phyloP scores from a whole-genome alignment of 1,140 invertebrate genomes.

The Octopus sinensis region DNA sequence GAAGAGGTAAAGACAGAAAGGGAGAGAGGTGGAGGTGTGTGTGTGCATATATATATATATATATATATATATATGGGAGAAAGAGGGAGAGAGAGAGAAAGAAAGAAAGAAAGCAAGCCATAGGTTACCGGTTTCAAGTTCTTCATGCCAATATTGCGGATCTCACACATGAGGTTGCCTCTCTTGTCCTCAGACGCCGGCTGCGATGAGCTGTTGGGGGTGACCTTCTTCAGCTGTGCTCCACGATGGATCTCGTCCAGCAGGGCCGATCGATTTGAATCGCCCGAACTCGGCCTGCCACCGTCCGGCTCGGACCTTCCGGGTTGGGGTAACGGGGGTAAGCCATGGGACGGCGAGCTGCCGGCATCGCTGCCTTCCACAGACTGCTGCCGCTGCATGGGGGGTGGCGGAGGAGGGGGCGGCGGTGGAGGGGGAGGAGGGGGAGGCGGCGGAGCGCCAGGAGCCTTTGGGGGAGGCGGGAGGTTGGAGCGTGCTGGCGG shows the following conservation, averaged over 20 bases:
- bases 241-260: slow-evolving; percentile 25
- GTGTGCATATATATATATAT: no score
- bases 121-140: slow-evolving; percentile 64
- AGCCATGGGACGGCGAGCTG: slow-evolving; percentile 13
- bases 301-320: background rate
- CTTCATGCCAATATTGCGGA: slow-evolving; percentile 65
- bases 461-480: slow-evolving; percentile 6
- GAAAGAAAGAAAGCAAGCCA: background rate
- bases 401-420: slow-evolving; percentile 12
- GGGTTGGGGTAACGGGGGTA: slow-evolving; percentile 20
- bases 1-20: no score
- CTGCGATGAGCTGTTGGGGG: background rate
- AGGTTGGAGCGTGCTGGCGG: slow-evolving; percentile 16
- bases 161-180: slow-evolving; percentile 75
- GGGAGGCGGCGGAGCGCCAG: slow-evolving; percentile 17
- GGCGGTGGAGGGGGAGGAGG: slow-evolving; percentile 18
- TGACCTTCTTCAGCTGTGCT: slow-evolving; percentile 17
- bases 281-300: background rate
- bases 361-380: background rate
- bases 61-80: no score
- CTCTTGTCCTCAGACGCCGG: slow-evolving; percentile 59
- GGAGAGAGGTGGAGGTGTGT: no score
- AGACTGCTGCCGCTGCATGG: background rate
- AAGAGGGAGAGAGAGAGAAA: no score
- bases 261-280: slow-evolving; percentile 18